Percentiles rank a stretch among this genome's conserved stretches.
Evolutionary conservation across 2,888 invertebrate genomes (phyloP).

Genomic region (Reticulitermes lucifugus): DNA sequence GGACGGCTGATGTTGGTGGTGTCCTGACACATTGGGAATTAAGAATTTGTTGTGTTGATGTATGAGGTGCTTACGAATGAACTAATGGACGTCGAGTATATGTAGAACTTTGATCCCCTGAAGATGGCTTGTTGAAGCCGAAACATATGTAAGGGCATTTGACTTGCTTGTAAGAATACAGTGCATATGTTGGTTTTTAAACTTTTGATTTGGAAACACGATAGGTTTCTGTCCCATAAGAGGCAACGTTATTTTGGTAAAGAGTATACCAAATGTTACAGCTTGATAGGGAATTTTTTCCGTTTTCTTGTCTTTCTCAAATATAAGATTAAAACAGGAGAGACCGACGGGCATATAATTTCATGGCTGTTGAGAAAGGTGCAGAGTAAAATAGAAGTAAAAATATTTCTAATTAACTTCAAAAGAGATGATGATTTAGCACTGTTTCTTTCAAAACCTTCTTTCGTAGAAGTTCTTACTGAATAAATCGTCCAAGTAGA

Average conservation of each 20-base stretch:
- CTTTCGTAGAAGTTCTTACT: not conserved
- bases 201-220: not conserved
- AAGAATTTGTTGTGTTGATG: too few relatives aligned
- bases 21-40: too few relatives aligned
- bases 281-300: constrained; percentile 25
- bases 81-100: too few relatives aligned
- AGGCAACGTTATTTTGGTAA: not conserved
- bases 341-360: constrained; percentile 26
- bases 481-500: not conserved
- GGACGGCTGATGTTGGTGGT: too few relatives aligned
- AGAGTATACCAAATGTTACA: constrained; percentile 12
- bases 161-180: too few relatives aligned
- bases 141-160: too few relatives aligned
- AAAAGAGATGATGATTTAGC: constrained; percentile 27
- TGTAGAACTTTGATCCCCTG: too few relatives aligned
- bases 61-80: too few relatives aligned
- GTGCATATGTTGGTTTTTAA: too few relatives aligned
- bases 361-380: constrained; percentile 39
- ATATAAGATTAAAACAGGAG: constrained; percentile 29
- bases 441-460: not conserved
- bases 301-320: constrained; percentile 29
- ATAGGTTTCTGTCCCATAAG: not conserved
- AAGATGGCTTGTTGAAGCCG: too few relatives aligned
- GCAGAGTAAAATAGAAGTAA: constrained; percentile 38
- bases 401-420: constrained; percentile 44